Evolutionary conservation across 2,797 vertebrate species (phyloP).

Genomic region (Enteromius radiatus): DNA sequence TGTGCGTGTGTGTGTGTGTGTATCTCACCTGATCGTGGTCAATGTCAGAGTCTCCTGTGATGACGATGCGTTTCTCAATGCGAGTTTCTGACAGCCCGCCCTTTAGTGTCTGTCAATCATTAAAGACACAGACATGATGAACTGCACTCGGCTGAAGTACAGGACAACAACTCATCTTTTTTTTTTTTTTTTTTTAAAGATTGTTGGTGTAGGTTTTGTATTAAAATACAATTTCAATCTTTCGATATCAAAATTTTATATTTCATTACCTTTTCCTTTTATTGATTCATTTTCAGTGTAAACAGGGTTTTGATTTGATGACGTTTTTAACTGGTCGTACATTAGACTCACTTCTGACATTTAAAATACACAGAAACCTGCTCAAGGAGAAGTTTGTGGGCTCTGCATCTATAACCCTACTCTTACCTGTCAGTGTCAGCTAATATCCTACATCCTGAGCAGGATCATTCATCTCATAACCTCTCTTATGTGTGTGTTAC

Average conservation of each 20-base stretch:
- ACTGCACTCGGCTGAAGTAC: not conserved
- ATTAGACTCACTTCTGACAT: not conserved
- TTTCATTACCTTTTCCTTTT: not conserved
- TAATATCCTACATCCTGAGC: slow-evolving; percentile 1
- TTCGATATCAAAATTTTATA: not conserved
- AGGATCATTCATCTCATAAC: not conserved
- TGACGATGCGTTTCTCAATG: slow-evolving; percentile 98
- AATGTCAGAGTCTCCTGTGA: slow-evolving; percentile 96
- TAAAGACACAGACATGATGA: slow-evolving; percentile 2
- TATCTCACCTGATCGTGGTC: slow-evolving; percentile 94
- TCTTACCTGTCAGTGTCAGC: not conserved
- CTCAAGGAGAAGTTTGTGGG: not conserved
- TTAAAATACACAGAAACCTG: not conserved
- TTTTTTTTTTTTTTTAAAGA: not conserved
- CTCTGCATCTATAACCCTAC: not conserved
- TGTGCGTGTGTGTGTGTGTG: not conserved
- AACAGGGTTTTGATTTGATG: not conserved
- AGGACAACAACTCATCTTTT: not conserved
- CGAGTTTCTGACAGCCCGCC: slow-evolving; percentile 97
- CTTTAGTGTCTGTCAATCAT: slow-evolving; percentile 86
- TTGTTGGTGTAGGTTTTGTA: not conserved
- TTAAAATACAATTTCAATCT: not conserved
- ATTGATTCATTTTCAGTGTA: not conserved
- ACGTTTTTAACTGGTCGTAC: not conserved
- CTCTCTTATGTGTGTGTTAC: slow-evolving; percentile 69